Evolutionary conservation across 1,140 invertebrate genomes (phyloP).

Genomic region (Rhyacophila brunnea): DNA sequence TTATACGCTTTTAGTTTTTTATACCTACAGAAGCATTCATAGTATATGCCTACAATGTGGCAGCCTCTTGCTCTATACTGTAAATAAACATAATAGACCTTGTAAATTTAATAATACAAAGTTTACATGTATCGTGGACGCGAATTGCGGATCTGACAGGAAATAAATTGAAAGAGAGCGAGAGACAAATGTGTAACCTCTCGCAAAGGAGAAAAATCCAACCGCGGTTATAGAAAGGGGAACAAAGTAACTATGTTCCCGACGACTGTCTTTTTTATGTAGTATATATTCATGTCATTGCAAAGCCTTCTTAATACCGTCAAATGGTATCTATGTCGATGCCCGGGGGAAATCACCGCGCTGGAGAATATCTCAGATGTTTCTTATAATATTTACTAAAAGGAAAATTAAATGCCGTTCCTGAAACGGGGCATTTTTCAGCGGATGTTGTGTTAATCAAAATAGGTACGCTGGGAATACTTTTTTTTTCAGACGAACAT

Average conservation of each 20-base stretch:
- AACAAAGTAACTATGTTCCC: not conserved
- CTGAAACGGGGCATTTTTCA: not conserved
- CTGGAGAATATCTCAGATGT: constrained; percentile 13
- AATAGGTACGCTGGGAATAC: too few relatives aligned
- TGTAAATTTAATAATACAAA: too few relatives aligned
- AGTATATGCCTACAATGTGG: too few relatives aligned
- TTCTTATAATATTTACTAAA: constrained; percentile 20
- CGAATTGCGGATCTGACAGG: constrained; percentile 29
- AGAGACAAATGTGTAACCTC: constrained; percentile 32
- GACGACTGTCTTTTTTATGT: constrained; percentile 11
- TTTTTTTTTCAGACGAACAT: too few relatives aligned
- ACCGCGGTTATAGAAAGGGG: constrained; percentile 13
- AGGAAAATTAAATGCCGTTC: constrained; percentile 20
- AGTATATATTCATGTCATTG: constrained; percentile 30
- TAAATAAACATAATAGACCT: too few relatives aligned
- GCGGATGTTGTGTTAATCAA: too few relatives aligned
- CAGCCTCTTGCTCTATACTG: too few relatives aligned
- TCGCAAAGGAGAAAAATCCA: constrained; percentile 29
- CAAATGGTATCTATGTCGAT: constrained; percentile 6
- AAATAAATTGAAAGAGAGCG: constrained; percentile 30
- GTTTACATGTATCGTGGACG: constrained; percentile 12
- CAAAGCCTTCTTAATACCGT: constrained; percentile 25
- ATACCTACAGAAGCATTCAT: too few relatives aligned
- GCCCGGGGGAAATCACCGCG: constrained; percentile 16
- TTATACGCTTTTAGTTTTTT: too few relatives aligned